phyloP scores from a whole-genome alignment of 2,888 invertebrate genomes.

The Panorpa germanica region DNA sequence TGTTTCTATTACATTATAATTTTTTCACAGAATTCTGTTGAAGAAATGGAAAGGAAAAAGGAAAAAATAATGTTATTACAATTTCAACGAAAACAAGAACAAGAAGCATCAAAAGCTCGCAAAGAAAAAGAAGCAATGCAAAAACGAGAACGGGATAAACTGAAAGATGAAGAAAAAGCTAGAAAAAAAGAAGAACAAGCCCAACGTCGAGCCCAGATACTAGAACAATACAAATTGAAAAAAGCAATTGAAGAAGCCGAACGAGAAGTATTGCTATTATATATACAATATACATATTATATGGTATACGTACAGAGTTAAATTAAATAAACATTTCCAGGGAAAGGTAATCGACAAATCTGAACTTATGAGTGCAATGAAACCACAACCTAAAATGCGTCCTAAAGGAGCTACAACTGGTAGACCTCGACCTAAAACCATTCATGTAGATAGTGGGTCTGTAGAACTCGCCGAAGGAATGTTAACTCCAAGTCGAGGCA shows the following conservation, averaged over 20 bases:
- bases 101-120: conserved; percentile 67
- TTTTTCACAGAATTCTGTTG: conserved; percentile 47
- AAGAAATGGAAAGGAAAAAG: conserved; percentile 86
- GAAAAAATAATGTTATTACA: conserved; percentile 81
- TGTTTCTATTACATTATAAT: conserved; percentile 1
- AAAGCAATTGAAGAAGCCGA: conserved; percentile 87
- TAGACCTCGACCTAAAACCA: conserved; percentile 77
- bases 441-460: conserved; percentile 70
- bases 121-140: conserved; percentile 69
- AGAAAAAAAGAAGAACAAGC: conserved; percentile 68
- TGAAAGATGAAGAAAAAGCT: conserved; percentile 54
- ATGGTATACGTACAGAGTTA: background rate
- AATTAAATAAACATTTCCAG: conserved; percentile 23
- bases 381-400: conserved; percentile 38
- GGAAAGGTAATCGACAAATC: conserved; percentile 61
- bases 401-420: conserved; percentile 38
- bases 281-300: background rate
- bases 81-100: conserved; percentile 74
- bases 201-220: conserved; percentile 67
- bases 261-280: conserved; percentile 38
- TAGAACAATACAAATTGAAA: conserved; percentile 84
- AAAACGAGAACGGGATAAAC: conserved; percentile 54
- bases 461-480: conserved; percentile 61
- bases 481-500: conserved; percentile 48
- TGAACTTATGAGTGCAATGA: conserved; percentile 37